phyloP scores from a whole-genome alignment of 2,888 invertebrate genomes.

The Ennomos quercinarius region DNA sequence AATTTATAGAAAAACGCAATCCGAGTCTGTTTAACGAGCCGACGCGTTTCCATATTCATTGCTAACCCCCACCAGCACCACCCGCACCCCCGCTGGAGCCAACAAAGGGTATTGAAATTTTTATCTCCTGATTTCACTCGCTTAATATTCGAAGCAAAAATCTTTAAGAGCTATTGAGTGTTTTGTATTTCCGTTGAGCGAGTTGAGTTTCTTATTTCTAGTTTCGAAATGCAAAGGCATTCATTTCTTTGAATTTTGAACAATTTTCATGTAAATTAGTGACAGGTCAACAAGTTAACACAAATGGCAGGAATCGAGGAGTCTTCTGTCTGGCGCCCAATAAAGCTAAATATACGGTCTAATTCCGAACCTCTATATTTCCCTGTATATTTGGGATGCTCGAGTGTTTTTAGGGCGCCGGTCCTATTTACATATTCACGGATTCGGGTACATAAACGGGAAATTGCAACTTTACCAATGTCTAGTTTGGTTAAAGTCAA shows the following conservation, averaged over 20 bases:
- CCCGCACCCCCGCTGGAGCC: slow-evolving; percentile 26
- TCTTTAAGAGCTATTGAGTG: slow-evolving; percentile 32
- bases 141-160: slow-evolving; percentile 39
- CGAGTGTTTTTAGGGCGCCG: too few relatives aligned
- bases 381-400: too few relatives aligned
- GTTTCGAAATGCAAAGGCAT: slow-evolving; percentile 11
- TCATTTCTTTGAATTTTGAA: too few relatives aligned
- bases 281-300: background rate
- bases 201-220: slow-evolving; percentile 19
- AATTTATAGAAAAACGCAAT: slow-evolving; percentile 58
- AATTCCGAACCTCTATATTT: too few relatives aligned
- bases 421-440: too few relatives aligned
- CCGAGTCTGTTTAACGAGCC: slow-evolving; percentile 55
- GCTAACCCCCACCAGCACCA: slow-evolving; percentile 30
- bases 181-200: slow-evolving; percentile 18
- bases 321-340: too few relatives aligned
- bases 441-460: too few relatives aligned
- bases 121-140: slow-evolving; percentile 46
- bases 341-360: too few relatives aligned
- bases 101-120: slow-evolving; percentile 53
- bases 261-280: background rate
- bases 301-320: too few relatives aligned
- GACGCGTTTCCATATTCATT: slow-evolving; percentile 57
- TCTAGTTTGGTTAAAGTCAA: too few relatives aligned
- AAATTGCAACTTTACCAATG: too few relatives aligned